Evolutionary conservation across 2,797 vertebrate genomes (phyloP).

Genomic region (Pipistrellus kuhlii): DNA sequence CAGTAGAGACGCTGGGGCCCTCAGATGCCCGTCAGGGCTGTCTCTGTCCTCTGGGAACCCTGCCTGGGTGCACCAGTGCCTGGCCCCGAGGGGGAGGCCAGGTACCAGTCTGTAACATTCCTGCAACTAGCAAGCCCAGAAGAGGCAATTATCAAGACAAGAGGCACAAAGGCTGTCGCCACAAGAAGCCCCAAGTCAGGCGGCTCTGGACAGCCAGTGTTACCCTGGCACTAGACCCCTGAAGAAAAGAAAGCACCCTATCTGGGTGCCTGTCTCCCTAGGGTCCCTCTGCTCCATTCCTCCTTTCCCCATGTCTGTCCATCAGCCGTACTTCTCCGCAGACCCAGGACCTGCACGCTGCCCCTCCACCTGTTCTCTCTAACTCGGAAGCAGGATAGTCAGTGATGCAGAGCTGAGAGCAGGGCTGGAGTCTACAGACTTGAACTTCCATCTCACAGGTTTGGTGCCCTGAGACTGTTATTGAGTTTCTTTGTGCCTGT

Average conservation of each 20-base stretch:
- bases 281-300: not conserved
- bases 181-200: not conserved
- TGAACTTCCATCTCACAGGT: not conserved
- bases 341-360: not conserved
- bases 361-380: not conserved
- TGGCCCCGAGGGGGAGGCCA: not conserved
- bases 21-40: not conserved
- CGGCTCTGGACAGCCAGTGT: not conserved
- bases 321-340: not conserved
- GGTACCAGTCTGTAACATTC: not conserved
- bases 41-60: not conserved
- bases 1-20: fast-evolving
- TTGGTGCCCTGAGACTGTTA: not conserved
- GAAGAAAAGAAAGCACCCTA: not conserved
- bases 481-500: not conserved
- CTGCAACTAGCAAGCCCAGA: not conserved
- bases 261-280: not conserved
- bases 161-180: not conserved
- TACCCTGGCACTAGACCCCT: not conserved
- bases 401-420: not conserved
- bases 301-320: not conserved
- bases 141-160: not conserved
- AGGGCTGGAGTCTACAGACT: not conserved
- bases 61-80: not conserved
- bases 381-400: not conserved